Conservation (phyloP, 2,113 vertebrate species). For the Rhynchopsitta pachyrhyncha region DNA sequence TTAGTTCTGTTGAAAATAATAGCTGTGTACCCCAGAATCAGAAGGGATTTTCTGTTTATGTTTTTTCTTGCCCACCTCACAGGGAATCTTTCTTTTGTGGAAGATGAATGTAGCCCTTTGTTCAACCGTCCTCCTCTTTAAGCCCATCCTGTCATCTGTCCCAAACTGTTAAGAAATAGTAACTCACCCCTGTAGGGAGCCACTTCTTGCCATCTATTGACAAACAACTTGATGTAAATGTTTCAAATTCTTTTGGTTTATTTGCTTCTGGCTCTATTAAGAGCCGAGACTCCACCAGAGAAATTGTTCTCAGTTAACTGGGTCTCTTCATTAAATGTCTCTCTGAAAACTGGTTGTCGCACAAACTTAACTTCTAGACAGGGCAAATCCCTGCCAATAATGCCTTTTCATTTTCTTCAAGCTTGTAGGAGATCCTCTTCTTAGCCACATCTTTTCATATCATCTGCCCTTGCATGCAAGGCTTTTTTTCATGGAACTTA, state of each 20-base stretch:
- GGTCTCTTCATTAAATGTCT: neutral
- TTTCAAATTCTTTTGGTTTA: neutral
- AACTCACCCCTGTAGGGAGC: constrained; percentile 27
- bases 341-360: neutral
- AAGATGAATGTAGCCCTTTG: neutral
- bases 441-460: neutral
- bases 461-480: neutral
- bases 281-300: neutral
- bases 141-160: neutral
- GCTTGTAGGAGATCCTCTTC: neutral
- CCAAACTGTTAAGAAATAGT: neutral
- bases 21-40: neutral
- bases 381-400: neutral
- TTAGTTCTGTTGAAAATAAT: neutral
- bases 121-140: neutral
- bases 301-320: constrained; percentile 8
- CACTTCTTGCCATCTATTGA: constrained; percentile 21
- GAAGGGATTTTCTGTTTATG: neutral
- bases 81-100: neutral
- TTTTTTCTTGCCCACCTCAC: neutral
- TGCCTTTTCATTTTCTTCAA: neutral
- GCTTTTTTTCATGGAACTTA: neutral
- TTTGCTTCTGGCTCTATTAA: constrained; percentile 24
- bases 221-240: constrained; percentile 41
- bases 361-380: neutral